Evolutionary conservation across 2,888 invertebrate genomes (phyloP), one percentile per base, ranked within the genome.

Genomic region (Phyllotreta cruciferae): DNA sequence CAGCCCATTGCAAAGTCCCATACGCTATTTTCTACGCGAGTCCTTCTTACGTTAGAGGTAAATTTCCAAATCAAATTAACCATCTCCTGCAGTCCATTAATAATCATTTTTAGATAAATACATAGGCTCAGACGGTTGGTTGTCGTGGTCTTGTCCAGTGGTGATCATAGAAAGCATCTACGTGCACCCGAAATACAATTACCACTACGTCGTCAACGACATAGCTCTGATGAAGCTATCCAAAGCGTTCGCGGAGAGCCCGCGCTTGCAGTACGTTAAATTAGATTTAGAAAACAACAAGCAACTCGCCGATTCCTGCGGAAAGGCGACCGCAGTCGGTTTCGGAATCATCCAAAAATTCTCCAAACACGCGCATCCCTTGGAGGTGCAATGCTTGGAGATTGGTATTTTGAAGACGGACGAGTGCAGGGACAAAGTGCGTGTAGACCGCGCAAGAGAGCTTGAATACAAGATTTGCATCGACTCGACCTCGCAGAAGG

Each of bases 61-160:
- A 44, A 9, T 47, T 14, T 13, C 44, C 41, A 10, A 39, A n/a
- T 5, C 10, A 10, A n/a, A n/a, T 41, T 10, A n/a, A 3, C 1
- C n/a, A 41, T n/a, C 41, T 41, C 10, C 14, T 44, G 14, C n/a
- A 11, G n/a, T 44, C 11, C 10, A 47, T 47, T 24, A 1, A 1
- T 24, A 24, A 24, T 24, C 24, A 24, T 13, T 47, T 24, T 9
- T 35, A 49, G 49, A 49, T 49, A 49, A 49, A 49, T 49, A 49
- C n/a, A 35, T 35, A 8, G 49, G 14, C 10, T 35, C 10, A 10
- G 49, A 49, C 10, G 49, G 49, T 49, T 49, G 49, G 49, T 49
- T 49, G 11, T 5, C 35, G 9, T 49, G 49, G 49, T 10, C 10
- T n/a, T 49, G 49, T 35, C 49, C 49, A 1, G 49, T 49, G 6